Evolutionary conservation across 53 echinoderm and acorn worm genomes (phyloP), one percentile per base, ranked within the genome.

Genomic region (Antedon mediterranea): DNA sequence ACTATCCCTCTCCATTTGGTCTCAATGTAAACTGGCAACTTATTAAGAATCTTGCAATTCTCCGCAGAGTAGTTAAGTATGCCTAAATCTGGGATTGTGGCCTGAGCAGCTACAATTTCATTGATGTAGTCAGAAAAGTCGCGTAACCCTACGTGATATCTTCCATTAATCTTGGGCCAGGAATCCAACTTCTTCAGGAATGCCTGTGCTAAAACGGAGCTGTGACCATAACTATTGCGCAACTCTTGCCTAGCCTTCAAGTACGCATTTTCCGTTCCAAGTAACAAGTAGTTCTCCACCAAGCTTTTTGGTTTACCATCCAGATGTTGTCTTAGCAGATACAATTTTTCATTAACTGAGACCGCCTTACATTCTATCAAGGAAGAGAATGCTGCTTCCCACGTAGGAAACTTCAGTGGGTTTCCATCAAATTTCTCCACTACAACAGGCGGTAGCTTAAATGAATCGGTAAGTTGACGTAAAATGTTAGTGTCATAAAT

Each of bases 31-130:
- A 23, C 30, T 26, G 83, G 87, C 27, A 87, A 73, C 42, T 80
- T 85, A 31, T 83, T 76, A 3, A 87, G 76, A 34, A 87, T 30
- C 34, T 79, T 80, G 30, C 37, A 33, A 78, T 87, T 87, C 30
- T 87, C 87, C 34, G 73, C 72, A 18, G 87, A 34, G 29, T 83
- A 83, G 71, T 87, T 81, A 14, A 87, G 73, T 18, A 87, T 80
- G 6, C 83, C 83, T 3, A 87, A 82, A 78, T 34, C 84, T 0
- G 42, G 57, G 28, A 57, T 71, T 9, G 77, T 74, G 15, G 15
- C 0, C 28, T 70, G 34, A 3, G 82, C 87, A 4, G 87, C 43
- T 0, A 27, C 37, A 3, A 82, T 31, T 34, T 86, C 79, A 31
- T 43, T 77, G 5, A 76, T 31, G 71, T 34, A 87, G 44, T 87